Percentiles rank a stretch among this genome's conserved stretches.
These are phyloP conservation scores for Papilio demoleus DNA, from an alignment of 2,888 invertebrate genomes.

Conservation along the genomic window DNA sequence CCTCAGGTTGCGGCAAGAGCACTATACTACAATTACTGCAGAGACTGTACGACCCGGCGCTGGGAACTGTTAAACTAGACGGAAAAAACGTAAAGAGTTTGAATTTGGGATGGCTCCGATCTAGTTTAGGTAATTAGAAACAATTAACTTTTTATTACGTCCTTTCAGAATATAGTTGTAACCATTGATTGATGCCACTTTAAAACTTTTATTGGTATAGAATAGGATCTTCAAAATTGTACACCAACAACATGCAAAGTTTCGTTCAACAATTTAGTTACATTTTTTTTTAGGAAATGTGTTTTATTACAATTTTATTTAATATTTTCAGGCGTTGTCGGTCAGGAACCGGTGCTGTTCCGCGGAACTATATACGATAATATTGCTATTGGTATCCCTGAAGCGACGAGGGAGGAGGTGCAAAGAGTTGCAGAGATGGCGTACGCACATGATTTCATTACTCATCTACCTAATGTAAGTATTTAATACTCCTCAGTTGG, in stretches of 20 bases:
- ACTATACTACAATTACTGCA: slow-evolving; percentile 90
- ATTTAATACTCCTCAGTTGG: background rate
- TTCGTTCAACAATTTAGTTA: too few relatives aligned
- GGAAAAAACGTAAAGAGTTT: slow-evolving; percentile 86
- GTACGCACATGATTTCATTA: slow-evolving; percentile 90
- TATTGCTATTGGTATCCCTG: slow-evolving; percentile 88
- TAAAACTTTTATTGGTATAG: too few relatives aligned
- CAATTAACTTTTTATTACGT: background rate
- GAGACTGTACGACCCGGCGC: slow-evolving; percentile 87
- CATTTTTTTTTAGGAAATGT: too few relatives aligned
- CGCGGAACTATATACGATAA: slow-evolving; percentile 89
- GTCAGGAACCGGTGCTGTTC: slow-evolving; percentile 94
- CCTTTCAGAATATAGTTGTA: too few relatives aligned
- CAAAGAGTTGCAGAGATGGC: slow-evolving; percentile 88
- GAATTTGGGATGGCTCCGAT: slow-evolving; percentile 89
- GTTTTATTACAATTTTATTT: too few relatives aligned
- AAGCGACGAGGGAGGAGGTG: slow-evolving; percentile 86
- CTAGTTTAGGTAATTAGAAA: slow-evolving; percentile 85
- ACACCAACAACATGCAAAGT: too few relatives aligned
- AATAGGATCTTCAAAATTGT: too few relatives aligned
- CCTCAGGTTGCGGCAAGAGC: slow-evolving; percentile 92
- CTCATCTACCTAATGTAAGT: slow-evolving; percentile 86
- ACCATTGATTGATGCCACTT: too few relatives aligned
- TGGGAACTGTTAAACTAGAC: slow-evolving; percentile 85
- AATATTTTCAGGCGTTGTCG: slow-evolving; percentile 85